Evolutionary conservation across 2,888 invertebrate species (phyloP).

Genomic region (Erynnis tages): DNA sequence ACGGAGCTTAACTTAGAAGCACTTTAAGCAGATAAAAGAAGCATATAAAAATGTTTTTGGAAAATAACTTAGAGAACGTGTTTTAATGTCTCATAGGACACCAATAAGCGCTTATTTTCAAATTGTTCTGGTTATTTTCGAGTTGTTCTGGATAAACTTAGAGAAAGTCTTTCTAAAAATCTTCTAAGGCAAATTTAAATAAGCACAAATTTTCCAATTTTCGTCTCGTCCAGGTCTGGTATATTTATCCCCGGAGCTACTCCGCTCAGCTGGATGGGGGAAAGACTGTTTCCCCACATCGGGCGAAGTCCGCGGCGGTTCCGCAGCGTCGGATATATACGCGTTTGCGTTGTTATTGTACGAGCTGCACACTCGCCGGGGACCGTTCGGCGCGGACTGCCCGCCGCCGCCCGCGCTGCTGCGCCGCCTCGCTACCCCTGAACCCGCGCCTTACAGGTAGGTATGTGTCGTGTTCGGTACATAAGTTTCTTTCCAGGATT

Average conservation of each 20-base stretch:
- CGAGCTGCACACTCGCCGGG: slow-evolving; percentile 92
- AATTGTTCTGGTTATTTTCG: too few species aligned
- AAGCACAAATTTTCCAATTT: too few species aligned
- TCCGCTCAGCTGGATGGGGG: slow-evolving; percentile 78
- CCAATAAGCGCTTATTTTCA: too few species aligned
- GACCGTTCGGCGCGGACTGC: slow-evolving; percentile 90
- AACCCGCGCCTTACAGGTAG: slow-evolving; percentile 82
- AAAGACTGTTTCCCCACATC: slow-evolving; percentile 46
- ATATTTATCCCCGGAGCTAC: slow-evolving; percentile 91
- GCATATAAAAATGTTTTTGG: too few species aligned
- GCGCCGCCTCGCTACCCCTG: slow-evolving; percentile 79
- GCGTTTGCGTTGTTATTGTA: slow-evolving; percentile 94
- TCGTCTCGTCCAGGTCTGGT: slow-evolving; percentile 80
- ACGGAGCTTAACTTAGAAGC: too few species aligned
- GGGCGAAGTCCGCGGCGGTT: slow-evolving; percentile 72
- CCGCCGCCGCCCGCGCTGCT: slow-evolving; percentile 84
- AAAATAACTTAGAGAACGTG: too few species aligned
- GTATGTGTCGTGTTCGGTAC: slow-evolving; percentile 51
- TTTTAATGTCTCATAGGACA: too few species aligned
- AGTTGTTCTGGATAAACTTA: too few species aligned
- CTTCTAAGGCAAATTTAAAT: too few species aligned
- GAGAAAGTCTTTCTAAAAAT: too few species aligned
- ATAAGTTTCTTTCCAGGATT: not conserved
- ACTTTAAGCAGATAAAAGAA: too few species aligned
- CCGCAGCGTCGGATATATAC: slow-evolving; percentile 91